phyloP scores from a whole-genome alignment of 92 coral and sea anemone genomes.

The Zoanthus gigantus region DNA sequence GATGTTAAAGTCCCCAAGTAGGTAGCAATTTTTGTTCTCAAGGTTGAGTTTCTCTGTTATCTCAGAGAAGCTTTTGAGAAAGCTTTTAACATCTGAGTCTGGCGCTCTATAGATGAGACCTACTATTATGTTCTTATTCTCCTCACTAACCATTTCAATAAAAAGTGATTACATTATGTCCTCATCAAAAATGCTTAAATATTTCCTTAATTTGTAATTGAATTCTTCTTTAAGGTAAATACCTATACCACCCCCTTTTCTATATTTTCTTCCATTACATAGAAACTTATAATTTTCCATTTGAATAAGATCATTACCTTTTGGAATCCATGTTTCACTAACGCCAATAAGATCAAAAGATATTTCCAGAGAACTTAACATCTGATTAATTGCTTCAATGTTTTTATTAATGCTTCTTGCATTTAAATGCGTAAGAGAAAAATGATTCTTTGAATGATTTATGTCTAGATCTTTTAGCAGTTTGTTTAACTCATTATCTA shows the following conservation, averaged over 20 bases:
- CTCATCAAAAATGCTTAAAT: slow-evolving; percentile 12
- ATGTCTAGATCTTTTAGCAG: slow-evolving; percentile 10
- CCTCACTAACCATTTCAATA: slow-evolving; percentile 36
- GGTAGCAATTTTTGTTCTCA: slow-evolving; percentile 29
- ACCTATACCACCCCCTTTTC: slow-evolving; percentile 44
- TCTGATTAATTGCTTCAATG: neutral
- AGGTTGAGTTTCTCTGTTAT: slow-evolving; percentile 13
- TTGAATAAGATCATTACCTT: neutral
- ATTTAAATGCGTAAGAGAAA: neutral
- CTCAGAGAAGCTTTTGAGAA: neutral
- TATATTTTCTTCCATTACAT: slow-evolving; percentile 22
- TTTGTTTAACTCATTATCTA: slow-evolving; percentile 44
- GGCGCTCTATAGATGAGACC: slow-evolving; percentile 53
- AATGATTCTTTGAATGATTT: neutral
- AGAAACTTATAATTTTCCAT: neutral
- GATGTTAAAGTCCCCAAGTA: slow-evolving; percentile 27
- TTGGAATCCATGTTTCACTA: slow-evolving; percentile 47
- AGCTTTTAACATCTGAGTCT: neutral
- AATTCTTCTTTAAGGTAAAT: slow-evolving; percentile 14
- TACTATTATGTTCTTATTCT: slow-evolving; percentile 29
- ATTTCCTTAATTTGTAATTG: slow-evolving; percentile 23
- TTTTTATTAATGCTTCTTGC: neutral
- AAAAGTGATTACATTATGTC: slow-evolving; percentile 47
- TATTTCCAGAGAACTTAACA: neutral
- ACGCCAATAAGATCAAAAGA: slow-evolving; percentile 2